Evolutionary conservation across 2,113 vertebrate genomes (phyloP), one percentile per base, ranked within the genome.

Genomic region (Zapus hudsonius): DNA sequence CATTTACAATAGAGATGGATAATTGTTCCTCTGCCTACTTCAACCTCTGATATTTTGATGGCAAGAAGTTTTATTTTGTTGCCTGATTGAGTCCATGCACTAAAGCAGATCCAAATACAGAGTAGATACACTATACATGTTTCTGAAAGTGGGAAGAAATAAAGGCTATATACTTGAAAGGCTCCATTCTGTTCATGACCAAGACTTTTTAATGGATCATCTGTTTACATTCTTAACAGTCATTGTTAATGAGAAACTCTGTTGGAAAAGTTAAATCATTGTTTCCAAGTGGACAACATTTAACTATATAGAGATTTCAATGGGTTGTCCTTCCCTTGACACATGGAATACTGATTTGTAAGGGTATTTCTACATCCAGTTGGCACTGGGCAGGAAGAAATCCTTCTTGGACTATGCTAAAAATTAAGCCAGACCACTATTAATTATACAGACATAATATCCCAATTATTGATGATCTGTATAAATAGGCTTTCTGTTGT

Each of bases 181-280:
- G 0, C 22, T 75, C 42, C 59, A 86, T 78, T 15, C 8, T 55
- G 74, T 86, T 81, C 31, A 87, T 85, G 38, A 89, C n/a, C 9
- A 88, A 90, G 9, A 31, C 23, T 87, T 72, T 94, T 70, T 61
- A 72, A 72, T 59, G 70, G 42, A 79, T 61, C 8, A 61, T 76
- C 25, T 63, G 36, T 69, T 61, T 64, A 57, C 90, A 80, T 86
- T 83, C 38, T 73, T 72, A 42, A 23, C 47, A 66, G 57, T 75
- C 15, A 52, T 36, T 42, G 84, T 16, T 81, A 69, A 79, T 89
- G 36, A 88, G n/a, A 94, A 84, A 76, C 3, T 42, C 80, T 52
- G 29, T 76, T 88, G 29, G 88, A 72, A 88, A 84, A 94, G 31
- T 52, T 66, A 85, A 96, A 73, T 81, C 44, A 55, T 57, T 72